Evolutionary conservation across 2,113 vertebrate genomes (phyloP).

Genomic region (Ammospiza nelsoni): DNA sequence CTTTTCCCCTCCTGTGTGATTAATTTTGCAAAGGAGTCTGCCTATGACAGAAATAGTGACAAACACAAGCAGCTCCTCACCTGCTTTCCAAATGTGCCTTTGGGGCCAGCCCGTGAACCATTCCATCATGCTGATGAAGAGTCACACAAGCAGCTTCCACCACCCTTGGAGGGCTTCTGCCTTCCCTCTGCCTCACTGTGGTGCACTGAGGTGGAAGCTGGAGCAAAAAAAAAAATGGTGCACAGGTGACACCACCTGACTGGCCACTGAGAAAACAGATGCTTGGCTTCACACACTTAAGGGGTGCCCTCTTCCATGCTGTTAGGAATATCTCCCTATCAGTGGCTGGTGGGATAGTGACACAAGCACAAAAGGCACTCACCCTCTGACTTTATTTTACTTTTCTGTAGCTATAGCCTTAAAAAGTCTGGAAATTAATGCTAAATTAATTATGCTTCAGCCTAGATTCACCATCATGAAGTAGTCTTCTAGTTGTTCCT

Average conservation of each 20-base stretch:
- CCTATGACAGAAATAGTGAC: background rate
- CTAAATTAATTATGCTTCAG: background rate
- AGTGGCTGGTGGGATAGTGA: background rate
- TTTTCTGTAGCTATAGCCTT: background rate
- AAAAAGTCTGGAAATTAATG: background rate
- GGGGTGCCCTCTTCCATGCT: background rate
- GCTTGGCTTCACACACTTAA: background rate
- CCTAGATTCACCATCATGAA: background rate
- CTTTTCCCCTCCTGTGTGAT: background rate
- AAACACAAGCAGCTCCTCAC: background rate
- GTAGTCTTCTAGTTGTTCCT: slow-evolving; percentile 5
- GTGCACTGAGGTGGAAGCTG: background rate
- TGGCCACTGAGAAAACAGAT: background rate
- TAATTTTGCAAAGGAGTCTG: background rate
- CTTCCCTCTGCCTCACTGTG: background rate
- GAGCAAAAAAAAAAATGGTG: background rate
- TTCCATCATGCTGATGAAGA: background rate
- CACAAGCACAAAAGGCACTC: background rate
- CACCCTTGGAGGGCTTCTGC: background rate
- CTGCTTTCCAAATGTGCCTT: background rate
- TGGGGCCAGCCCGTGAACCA: background rate
- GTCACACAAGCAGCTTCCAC: background rate
- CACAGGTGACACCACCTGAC: background rate
- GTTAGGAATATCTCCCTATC: background rate
- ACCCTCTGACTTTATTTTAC: background rate